A percentile compares a stretch with the other conserved stretches of the same genome.
Evolutionary conservation across 1,140 invertebrate species (phyloP).

Genomic region (Chrysopa pallens): DNA sequence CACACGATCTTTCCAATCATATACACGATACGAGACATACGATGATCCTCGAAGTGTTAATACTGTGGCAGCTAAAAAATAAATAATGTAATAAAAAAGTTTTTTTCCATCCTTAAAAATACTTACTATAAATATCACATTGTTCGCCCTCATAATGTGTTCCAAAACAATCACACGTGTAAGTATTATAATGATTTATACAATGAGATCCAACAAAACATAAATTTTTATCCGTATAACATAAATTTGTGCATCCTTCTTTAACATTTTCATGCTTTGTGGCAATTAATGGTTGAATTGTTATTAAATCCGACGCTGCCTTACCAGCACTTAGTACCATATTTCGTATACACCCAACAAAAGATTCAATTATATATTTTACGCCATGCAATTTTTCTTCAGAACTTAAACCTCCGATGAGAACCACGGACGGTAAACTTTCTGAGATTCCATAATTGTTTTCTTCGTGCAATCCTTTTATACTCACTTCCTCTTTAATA

Average conservation of each 20-base stretch:
- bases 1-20: slow-evolving; percentile 80
- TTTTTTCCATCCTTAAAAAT: neutral
- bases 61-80: slow-evolving; percentile 57
- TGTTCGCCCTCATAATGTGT: slow-evolving; percentile 76
- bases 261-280: slow-evolving; percentile 74
- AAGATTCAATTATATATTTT: slow-evolving; percentile 80
- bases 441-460: slow-evolving; percentile 67
- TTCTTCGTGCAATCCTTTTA: slow-evolving; percentile 60
- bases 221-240: slow-evolving; percentile 56
- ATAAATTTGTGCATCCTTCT: slow-evolving; percentile 68
- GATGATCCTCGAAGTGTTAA: slow-evolving; percentile 77
- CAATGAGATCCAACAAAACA: slow-evolving; percentile 70
- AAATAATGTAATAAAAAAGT: slow-evolving; percentile 8
- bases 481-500: slow-evolving; percentile 53
- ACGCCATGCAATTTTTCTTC: slow-evolving; percentile 71
- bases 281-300: slow-evolving; percentile 61
- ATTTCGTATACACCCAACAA: slow-evolving; percentile 78
- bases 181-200: slow-evolving; percentile 73
- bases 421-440: slow-evolving; percentile 67
- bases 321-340: slow-evolving; percentile 68
- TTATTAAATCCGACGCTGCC: slow-evolving; percentile 58
- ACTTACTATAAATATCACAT: slow-evolving; percentile 77
- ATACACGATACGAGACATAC: slow-evolving; percentile 80
- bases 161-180: slow-evolving; percentile 81
- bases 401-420: slow-evolving; percentile 73